Base-by-base conservation (phyloP, 2,888 invertebrate genomes). In the Gymnoscelis rufifasciata region DNA sequence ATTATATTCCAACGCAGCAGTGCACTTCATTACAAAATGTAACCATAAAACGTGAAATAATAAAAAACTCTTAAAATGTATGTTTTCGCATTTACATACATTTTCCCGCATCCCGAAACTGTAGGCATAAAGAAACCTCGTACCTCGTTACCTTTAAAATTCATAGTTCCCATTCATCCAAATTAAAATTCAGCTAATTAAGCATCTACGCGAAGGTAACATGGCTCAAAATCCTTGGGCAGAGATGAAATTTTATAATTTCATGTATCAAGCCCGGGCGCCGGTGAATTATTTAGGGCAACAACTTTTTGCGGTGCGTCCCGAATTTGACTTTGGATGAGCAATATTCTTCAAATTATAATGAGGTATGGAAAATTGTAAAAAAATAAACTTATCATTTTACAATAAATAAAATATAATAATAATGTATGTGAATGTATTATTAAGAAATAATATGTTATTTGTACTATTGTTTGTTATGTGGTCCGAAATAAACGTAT, bases 271-370 rank as follows among this genome's bases (percentile, higher is more conserved):
- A 44, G 56, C 49, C 43, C 39, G 42, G 47, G 47, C 47, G 50
- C 49, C 46, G 44, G 52, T 59, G 59, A 64, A 64, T 66, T 60
- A 64, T 66, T 57, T 59, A 65, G 60, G 47, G 58, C 42, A 37
- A 47, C 46, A 61, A 57, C 49, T 65, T 64, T 66, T 62, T 52
- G 51, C 44, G 51, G 52, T 38, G 45, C 43, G 10, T 41, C 51
- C 50, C 38, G 57, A 63, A 61, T 61, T 62, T 55, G 56, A 56
- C 57, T 56, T 51, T 55, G 51, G 54, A 46, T 55, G 50, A 52
- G 54, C 52, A 47, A 48, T 57, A 55, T 57, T 54, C 57, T 58
- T 58, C 41, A 64, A 65, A 62, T 62, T 52, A 53, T 62, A 61
- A 61, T 64, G 54, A 60, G 59, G 53, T 60, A 52, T 58, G 15